Percentiles rank a stretch among this genome's conserved stretches.
Conservation (phyloP, 2,888 invertebrate species). For the Phyllotreta striolata region DNA sequence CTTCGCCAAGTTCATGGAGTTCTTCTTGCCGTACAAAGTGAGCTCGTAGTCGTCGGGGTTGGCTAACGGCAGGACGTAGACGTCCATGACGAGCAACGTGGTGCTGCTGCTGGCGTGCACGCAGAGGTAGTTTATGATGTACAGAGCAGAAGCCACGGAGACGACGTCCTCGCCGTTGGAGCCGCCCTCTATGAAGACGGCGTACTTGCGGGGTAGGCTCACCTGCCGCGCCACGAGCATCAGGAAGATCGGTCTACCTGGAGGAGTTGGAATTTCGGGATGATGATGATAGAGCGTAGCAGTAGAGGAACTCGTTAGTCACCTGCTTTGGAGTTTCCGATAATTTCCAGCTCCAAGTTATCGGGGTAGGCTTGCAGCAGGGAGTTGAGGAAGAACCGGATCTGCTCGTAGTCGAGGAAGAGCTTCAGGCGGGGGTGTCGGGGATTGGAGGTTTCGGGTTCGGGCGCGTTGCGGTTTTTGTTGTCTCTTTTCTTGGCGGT, state of each 20-base stretch:
- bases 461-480: neutral
- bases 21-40: neutral
- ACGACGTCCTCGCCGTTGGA: conserved; percentile 17
- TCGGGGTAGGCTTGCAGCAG: neutral
- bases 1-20: conserved; percentile 7
- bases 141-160: conserved; percentile 7
- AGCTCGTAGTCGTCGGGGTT: conserved; percentile 21
- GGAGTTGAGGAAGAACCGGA: neutral
- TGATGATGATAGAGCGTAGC: too few relatives aligned
- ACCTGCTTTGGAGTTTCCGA: conserved; percentile 21
- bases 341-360: conserved; percentile 15
- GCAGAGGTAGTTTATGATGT: conserved; percentile 20
- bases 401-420: conserved; percentile 7
- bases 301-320: neutral
- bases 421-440: neutral
- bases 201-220: neutral
- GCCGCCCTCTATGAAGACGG: conserved; percentile 25
- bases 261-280: neutral
- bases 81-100: conserved; percentile 7
- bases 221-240: conserved; percentile 1
- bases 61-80: conserved; percentile 13
- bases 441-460: neutral
- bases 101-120: conserved; percentile 1
- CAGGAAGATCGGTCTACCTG: conserved; percentile 20
- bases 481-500: neutral